phyloP scores from a whole-genome alignment of 2,888 invertebrate genomes.

The Eupithecia inturbata region DNA sequence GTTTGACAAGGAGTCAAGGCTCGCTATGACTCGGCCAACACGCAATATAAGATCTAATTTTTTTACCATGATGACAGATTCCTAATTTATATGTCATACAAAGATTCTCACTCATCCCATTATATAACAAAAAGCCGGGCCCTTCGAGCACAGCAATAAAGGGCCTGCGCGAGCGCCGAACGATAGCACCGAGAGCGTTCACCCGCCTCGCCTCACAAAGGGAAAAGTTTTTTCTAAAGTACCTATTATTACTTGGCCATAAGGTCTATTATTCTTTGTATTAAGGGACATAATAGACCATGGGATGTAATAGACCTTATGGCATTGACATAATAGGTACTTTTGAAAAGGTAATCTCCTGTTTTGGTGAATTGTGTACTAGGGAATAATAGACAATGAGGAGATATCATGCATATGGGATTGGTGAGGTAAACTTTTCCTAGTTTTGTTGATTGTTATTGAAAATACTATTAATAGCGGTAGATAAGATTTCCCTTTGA shows the following conservation, averaged over 20 bases:
- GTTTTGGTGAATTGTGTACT: conserved; percentile 8
- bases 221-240: conserved; percentile 19
- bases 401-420: background rate
- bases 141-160: conserved; percentile 71
- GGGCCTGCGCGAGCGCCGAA: conserved; percentile 67
- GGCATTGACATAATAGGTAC: conserved; percentile 4
- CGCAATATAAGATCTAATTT: background rate
- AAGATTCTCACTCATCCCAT: conserved; percentile 4
- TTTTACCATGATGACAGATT: background rate
- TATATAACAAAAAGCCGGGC: conserved; percentile 42
- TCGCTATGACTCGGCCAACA: background rate
- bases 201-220: conserved; percentile 54
- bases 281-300: conserved; percentile 15
- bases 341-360: conserved; percentile 6
- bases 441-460: background rate
- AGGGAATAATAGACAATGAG: conserved; percentile 5
- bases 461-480: background rate
- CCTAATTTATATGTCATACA: background rate
- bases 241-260: background rate
- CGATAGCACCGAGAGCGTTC: conserved; percentile 73
- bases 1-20: too few relatives aligned
- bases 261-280: background rate
- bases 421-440: background rate
- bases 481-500: background rate
- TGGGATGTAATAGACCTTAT: conserved; percentile 8